A percentile compares a stretch with the other conserved stretches of the same genome.
Conservation (phyloP, 2,113 vertebrate species). For the Rhabdornis inornatus region DNA sequence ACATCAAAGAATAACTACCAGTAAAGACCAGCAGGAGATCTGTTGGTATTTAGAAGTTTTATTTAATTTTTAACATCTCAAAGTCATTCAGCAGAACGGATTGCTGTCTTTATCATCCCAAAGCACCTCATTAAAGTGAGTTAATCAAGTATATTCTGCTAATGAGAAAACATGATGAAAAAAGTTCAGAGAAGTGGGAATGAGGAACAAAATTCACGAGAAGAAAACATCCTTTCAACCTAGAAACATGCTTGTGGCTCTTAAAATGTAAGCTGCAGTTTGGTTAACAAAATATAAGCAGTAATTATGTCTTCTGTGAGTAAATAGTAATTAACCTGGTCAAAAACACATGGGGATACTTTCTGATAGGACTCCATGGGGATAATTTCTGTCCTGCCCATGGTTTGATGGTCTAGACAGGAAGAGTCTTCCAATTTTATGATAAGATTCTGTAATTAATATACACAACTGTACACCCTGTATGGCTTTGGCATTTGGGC, state of each 20-base stretch:
- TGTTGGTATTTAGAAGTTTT: background rate
- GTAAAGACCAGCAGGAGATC: background rate
- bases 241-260: background rate
- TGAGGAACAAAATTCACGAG: background rate
- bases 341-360: background rate
- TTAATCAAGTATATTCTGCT: constrained; percentile 18
- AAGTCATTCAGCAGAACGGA: constrained; percentile 3
- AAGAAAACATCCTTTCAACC: background rate
- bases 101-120: constrained; percentile 11
- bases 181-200: constrained; percentile 11
- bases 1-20: background rate
- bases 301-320: background rate
- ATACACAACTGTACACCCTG: background rate
- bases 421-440: background rate
- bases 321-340: background rate
- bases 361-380: background rate
- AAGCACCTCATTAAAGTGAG: constrained; percentile 33
- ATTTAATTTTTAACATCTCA: background rate
- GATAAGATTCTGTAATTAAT: background rate
- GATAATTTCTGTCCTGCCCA: background rate
- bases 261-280: background rate
- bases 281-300: background rate
- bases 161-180: constrained; percentile 13
- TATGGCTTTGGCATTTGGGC: background rate
- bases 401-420: background rate